Percentiles rank a stretch among this genome's conserved stretches.
Conservation (phyloP, 2,113 vertebrate species). For the Gymnarchus niloticus region DNA sequence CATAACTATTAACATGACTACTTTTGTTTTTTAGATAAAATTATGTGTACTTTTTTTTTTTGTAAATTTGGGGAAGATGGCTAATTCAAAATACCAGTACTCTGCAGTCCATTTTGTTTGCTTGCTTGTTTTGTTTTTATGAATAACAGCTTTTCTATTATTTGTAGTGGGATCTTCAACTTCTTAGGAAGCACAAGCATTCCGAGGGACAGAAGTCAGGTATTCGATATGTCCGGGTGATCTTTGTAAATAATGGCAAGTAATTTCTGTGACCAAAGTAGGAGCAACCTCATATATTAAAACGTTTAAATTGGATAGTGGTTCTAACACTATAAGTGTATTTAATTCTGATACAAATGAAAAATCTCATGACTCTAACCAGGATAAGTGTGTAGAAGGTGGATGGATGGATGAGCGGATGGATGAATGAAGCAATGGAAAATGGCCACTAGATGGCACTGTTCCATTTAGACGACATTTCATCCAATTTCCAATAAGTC, state of each 20-base stretch:
- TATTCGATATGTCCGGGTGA: not conserved
- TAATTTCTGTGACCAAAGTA: not conserved
- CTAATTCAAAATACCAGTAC: not conserved
- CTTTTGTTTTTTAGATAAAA: not conserved
- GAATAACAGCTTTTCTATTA: not conserved
- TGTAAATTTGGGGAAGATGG: not conserved
- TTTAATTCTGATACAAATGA: not conserved
- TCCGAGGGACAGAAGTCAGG: not conserved
- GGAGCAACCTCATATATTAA: not conserved
- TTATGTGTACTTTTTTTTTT: not conserved
- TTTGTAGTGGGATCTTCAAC: not conserved
- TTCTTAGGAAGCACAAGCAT: not conserved
- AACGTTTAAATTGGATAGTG: not conserved
- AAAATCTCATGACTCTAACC: no score
- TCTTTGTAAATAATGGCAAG: not conserved
- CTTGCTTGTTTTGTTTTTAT: no score
- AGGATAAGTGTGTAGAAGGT: no score
- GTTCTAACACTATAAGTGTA: not conserved
- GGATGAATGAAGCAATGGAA: no score
- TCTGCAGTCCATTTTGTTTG: not conserved
- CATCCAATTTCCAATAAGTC: not conserved
- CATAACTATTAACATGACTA: not conserved
- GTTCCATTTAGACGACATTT: not conserved
- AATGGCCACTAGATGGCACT: slow-evolving; percentile 3
- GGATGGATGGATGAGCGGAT: no score